Evolutionary conservation across 2,888 invertebrate genomes (phyloP), one percentile per base, ranked within the genome.

Genomic region (Caenorhabditis sp.): DNA sequence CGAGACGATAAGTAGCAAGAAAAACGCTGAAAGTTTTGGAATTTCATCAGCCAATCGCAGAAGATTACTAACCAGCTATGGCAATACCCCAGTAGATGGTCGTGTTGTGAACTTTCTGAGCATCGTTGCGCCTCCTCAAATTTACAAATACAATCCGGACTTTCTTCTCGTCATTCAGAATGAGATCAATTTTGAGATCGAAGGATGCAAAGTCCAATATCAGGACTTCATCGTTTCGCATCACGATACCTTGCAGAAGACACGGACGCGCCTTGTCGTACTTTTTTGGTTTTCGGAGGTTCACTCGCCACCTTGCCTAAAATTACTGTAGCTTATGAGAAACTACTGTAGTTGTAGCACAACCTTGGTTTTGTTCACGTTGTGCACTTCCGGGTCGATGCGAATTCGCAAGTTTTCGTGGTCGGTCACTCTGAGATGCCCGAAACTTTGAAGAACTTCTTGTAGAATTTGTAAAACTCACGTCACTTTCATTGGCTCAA

Each of bases 351-450:
- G n/a, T n/a, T n/a, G n/a, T n/a, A n/a, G n/a, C n/a, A 15, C 6
- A 24, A 63, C 62, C 20, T 56, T 50, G 2, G 41, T 63, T 15
- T 48, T 50, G 15, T 72, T 39, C 71, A 71, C 65, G 17, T 77
- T 59, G 32, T 72, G 58, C 13, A 72, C 61, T 32, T 71, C 71
- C 7, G 66, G 65, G 45, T 77, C 71, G 13, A 77, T 65, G 2
- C 77, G 71, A 56, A 77, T 77, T 22, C 77, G 53, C 24, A 77
- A 30, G 32, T 77, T 65, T 11, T 77, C 55, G n/a, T 62, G 46
- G 9, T 52, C 37, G 2, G 20, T 41, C 2, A 68, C 58, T 13
- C 71, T 65, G 30, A 26, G 63, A 63, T 41, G 7, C n/a, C 6
- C 13, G 9, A 20, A 24, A 22, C 24, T 9, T 22, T 9, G 11